Percentiles rank a stretch among this genome's conserved stretches.
phyloP scores from a whole-genome alignment of 2,113 vertebrate species.

The Tursiops truncatus region DNA sequence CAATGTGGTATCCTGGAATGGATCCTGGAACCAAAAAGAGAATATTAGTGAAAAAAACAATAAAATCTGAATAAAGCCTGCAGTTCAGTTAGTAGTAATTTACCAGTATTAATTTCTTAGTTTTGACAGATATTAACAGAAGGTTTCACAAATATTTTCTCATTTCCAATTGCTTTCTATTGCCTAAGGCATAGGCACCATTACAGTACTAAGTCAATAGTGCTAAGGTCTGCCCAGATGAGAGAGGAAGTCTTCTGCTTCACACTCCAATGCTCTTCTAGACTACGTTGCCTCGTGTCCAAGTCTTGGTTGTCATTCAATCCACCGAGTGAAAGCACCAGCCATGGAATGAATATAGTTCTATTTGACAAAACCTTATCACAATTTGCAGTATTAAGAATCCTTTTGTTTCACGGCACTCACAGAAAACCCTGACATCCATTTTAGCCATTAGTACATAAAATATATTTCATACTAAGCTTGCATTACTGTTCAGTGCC shows the following conservation, averaged over 20 bases:
- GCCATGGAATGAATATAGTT: neutral
- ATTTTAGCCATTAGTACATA: constrained; percentile 27
- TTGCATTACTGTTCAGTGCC: neutral
- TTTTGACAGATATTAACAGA: neutral
- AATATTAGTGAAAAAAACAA: neutral
- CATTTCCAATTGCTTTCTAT: neutral
- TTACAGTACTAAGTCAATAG: neutral
- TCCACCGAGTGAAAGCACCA: neutral
- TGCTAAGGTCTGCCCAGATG: neutral
- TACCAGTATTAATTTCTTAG: neutral
- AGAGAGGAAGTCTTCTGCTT: neutral
- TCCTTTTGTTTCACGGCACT: neutral
- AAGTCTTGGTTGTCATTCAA: neutral
- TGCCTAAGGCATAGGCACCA: neutral
- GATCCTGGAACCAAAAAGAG: neutral
- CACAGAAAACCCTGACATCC: neutral
- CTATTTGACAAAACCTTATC: neutral
- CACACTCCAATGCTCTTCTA: neutral
- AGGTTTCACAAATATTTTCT: neutral
- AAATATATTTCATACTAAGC: constrained; percentile 6
- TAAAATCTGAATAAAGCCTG: neutral
- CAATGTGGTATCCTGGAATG: neutral
- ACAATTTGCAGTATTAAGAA: neutral
- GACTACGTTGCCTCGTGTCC: neutral
- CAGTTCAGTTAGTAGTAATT: neutral